phyloP scores from a whole-genome alignment of 2,797 vertebrate species.

The Nyctalus aviator region DNA sequence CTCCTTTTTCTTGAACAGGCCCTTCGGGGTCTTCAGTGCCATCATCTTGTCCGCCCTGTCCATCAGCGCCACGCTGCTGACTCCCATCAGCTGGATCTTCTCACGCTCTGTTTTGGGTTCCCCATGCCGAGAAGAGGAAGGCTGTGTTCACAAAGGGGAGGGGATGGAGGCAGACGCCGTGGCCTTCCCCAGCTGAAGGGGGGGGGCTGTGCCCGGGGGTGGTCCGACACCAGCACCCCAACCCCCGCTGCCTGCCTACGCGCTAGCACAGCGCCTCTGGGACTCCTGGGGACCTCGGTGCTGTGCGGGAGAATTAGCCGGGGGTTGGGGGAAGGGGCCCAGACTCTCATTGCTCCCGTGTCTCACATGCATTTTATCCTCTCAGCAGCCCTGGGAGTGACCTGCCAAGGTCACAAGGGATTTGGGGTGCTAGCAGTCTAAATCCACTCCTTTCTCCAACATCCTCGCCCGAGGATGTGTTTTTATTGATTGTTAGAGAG shows the following conservation, averaged over 20 bases:
- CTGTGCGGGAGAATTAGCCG: neutral
- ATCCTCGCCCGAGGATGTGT: neutral
- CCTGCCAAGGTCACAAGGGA: neutral
- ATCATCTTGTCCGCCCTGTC: constrained; percentile 76
- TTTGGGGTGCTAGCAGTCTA: neutral
- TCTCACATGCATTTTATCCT: neutral
- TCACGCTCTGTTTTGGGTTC: constrained; percentile 69
- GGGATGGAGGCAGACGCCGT: neutral
- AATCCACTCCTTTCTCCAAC: neutral
- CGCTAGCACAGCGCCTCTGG: neutral
- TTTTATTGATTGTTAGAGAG: neutral
- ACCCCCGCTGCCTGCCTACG: neutral
- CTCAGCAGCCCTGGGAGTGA: neutral
- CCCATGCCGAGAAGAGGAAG: constrained; percentile 64
- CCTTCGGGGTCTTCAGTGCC: constrained; percentile 80
- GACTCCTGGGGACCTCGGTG: neutral
- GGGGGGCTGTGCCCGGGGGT: too few relatives aligned
- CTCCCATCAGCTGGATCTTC: constrained; percentile 1
- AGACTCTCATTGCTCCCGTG: neutral
- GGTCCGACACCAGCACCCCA: neutral
- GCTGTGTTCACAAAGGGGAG: constrained; percentile 68
- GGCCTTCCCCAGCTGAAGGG: neutral
- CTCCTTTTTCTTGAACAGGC: constrained; percentile 88
- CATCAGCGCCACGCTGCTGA: constrained; percentile 65
- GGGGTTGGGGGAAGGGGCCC: neutral